These are phyloP conservation scores for Platycheirus albimanus DNA, from an alignment of 2,888 invertebrate species.

Conservation along the genomic window DNA sequence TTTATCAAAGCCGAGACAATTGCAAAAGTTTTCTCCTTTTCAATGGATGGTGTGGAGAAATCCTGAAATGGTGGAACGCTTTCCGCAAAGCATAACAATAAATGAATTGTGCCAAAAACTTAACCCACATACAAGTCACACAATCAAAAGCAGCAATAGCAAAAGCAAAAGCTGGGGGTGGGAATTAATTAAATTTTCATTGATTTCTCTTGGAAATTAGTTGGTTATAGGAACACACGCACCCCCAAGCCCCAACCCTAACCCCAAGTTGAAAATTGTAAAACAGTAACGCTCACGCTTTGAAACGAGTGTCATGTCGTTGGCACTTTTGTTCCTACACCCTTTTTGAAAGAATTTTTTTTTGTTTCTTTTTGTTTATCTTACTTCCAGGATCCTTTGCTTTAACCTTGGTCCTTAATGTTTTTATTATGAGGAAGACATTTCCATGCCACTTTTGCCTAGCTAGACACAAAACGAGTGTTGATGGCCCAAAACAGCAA, in stretches of 20 bases:
- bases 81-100: constrained; percentile 52
- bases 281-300: too few relatives aligned
- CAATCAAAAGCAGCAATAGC: not conserved
- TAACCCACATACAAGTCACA: constrained; percentile 32
- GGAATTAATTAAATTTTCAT: constrained; percentile 71
- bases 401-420: too few relatives aligned
- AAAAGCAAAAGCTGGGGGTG: not conserved
- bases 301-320: too few relatives aligned
- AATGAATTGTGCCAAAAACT: constrained; percentile 52
- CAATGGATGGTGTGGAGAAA: constrained; percentile 11
- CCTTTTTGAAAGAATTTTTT: too few relatives aligned
- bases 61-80: too few relatives aligned
- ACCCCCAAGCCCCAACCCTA: too few relatives aligned
- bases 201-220: constrained; percentile 63
- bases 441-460: constrained; percentile 16
- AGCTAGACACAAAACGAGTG: not conserved
- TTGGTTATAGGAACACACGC: constrained; percentile 22
- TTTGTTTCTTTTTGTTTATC: too few relatives aligned
- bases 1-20: constrained; percentile 71
- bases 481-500: not conserved
- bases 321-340: not conserved
- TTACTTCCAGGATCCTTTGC: too few relatives aligned
- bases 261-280: constrained; percentile 9
- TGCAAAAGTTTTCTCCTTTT: constrained; percentile 61
- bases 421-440: constrained; percentile 7